Conservation (phyloP, 2,888 invertebrate species). For the Pyrocoelia pectoralis region DNA sequence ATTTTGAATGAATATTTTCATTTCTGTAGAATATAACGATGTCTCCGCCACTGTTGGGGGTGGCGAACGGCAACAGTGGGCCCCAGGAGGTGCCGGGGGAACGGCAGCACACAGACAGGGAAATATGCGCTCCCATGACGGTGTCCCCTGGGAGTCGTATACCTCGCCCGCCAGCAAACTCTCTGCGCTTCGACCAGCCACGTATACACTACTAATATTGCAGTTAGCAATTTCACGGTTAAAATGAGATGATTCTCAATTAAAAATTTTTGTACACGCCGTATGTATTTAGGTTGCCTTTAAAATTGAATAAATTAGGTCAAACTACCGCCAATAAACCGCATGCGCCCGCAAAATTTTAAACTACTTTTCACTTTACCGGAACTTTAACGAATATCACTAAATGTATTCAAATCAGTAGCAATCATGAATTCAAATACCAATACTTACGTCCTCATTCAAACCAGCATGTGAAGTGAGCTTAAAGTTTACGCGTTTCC, state of each 20-base stretch:
- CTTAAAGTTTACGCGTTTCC: constrained; percentile 35
- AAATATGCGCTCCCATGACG: constrained; percentile 57
- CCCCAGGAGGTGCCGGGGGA: constrained; percentile 50
- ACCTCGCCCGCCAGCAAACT: constrained; percentile 51
- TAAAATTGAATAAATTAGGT: constrained; percentile 2
- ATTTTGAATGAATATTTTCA: not conserved
- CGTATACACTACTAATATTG: constrained; percentile 52
- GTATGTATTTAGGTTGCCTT: constrained; percentile 4
- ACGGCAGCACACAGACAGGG: constrained; percentile 53
- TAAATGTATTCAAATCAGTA: no score
- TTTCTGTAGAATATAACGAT: constrained; percentile 13
- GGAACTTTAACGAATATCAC: not conserved
- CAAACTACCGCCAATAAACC: not conserved
- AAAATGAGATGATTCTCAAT: constrained; percentile 38
- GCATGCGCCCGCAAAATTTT: not conserved
- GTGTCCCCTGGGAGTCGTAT: constrained; percentile 54
- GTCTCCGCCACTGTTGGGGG: constrained; percentile 39
- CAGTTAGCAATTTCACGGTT: constrained; percentile 46
- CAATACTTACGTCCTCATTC: constrained; percentile 33
- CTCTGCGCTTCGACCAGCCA: constrained; percentile 47
- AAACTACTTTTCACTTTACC: not conserved
- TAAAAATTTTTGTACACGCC: constrained; percentile 28
- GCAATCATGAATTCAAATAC: constrained; percentile 23
- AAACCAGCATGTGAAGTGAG: constrained; percentile 36
- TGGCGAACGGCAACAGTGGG: constrained; percentile 45